Evolutionary conservation across 2,113 vertebrate species (phyloP).

Genomic region (Butastur rufipennis): DNA sequence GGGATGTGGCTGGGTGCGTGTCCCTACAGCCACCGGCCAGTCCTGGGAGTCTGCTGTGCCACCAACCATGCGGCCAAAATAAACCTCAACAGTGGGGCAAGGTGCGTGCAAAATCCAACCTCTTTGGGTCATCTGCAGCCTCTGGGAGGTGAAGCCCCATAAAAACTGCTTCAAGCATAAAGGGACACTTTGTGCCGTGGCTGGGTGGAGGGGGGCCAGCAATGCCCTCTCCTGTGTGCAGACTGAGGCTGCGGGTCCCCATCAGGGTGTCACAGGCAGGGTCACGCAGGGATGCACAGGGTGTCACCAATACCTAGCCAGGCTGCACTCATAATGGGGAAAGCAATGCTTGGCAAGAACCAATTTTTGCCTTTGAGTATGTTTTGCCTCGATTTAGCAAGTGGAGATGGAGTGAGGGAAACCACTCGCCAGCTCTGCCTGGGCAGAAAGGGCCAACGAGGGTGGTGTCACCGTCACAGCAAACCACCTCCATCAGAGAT

Average conservation of each 20-base stretch:
- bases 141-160: background rate
- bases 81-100: background rate
- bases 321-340: background rate
- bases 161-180: background rate
- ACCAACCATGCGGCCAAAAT: background rate
- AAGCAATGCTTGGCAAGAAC: background rate
- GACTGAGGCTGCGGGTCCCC: background rate
- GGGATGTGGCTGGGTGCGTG: accelerated
- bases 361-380: background rate
- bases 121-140: background rate
- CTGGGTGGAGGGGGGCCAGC: background rate
- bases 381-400: background rate
- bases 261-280: background rate
- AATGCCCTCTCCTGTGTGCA: accelerated
- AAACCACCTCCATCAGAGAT: background rate
- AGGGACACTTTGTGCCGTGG: background rate
- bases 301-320: background rate
- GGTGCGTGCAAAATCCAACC: background rate
- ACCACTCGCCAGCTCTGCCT: background rate
- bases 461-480: background rate
- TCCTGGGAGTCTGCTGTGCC: background rate
- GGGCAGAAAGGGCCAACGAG: background rate
- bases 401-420: background rate
- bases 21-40: accelerated
- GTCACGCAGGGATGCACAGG: background rate